Evolutionary conservation across 2,797 vertebrate species (phyloP).

Genomic region (Ficedula albicollis): DNA sequence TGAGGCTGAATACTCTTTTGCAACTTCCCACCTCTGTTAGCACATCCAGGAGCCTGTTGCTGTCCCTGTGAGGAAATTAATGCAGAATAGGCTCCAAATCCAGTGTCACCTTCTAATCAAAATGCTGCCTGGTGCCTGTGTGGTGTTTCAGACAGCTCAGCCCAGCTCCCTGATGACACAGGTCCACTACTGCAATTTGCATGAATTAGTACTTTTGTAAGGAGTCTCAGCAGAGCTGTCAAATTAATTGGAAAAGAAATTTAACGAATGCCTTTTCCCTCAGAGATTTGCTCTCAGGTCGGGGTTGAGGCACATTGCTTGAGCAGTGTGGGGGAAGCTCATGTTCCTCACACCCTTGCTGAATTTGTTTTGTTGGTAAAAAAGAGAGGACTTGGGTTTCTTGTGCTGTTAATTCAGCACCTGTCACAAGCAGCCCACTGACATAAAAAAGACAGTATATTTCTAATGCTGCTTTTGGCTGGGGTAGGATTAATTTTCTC

Average conservation of each 20-base stretch:
- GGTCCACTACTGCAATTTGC: conserved; percentile 51
- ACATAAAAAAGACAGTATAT: neutral
- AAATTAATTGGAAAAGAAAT: conserved; percentile 63
- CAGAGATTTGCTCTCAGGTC: neutral
- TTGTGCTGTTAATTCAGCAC: neutral
- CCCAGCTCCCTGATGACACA: neutral
- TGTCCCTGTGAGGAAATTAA: neutral
- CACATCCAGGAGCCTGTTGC: neutral
- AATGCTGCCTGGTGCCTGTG: neutral
- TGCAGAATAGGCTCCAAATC: neutral
- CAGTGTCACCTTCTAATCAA: conserved; percentile 1
- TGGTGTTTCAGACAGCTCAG: neutral
- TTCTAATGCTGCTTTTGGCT: neutral
- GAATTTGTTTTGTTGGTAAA: neutral
- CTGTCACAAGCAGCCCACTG: neutral
- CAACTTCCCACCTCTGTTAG: neutral
- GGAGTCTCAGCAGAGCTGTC: conserved; percentile 39
- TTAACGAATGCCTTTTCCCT: conserved; percentile 13
- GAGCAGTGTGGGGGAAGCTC: neutral
- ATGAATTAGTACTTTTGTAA: conserved; percentile 46
- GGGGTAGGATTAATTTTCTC: neutral
- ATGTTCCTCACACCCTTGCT: neutral
- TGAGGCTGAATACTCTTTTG: neutral
- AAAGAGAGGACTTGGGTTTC: neutral
- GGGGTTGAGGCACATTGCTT: neutral